Evolutionary conservation across 2,797 vertebrate species (phyloP).

Genomic region (Myripristis jacobus): DNA sequence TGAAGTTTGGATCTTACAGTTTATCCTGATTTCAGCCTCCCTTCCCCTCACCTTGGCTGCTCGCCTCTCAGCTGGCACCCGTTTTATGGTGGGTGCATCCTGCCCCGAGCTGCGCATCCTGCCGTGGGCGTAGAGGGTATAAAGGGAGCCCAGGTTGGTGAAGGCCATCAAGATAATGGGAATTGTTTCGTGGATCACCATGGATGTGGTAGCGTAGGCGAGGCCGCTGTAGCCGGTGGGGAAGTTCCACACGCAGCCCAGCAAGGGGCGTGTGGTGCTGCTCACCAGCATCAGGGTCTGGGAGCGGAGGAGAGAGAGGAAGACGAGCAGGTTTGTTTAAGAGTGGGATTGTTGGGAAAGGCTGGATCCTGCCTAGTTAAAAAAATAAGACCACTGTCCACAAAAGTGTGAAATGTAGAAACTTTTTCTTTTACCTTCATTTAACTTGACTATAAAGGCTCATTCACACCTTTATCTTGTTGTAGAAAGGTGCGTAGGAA

Average conservation of each 20-base stretch:
- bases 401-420: neutral
- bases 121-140: constrained; percentile 80
- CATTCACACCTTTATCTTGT: no score
- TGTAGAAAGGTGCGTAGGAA: no score
- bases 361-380: neutral
- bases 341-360: neutral
- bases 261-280: constrained; percentile 84
- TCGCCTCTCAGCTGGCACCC: constrained; percentile 82
- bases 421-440: no score
- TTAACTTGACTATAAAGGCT: no score
- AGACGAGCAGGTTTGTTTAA: neutral
- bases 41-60: constrained; percentile 82
- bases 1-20: neutral
- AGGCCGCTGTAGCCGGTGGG: constrained; percentile 76
- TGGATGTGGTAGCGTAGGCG: constrained; percentile 82
- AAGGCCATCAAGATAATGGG: constrained; percentile 84
- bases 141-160: constrained; percentile 84
- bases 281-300: constrained; percentile 85
- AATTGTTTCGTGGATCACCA: constrained; percentile 84
- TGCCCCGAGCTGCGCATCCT: constrained; percentile 38
- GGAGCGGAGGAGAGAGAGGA: neutral
- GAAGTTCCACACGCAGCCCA: constrained; percentile 88
- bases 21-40: neutral
- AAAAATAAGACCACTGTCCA: neutral
- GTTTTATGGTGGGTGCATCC: constrained; percentile 66